Evolutionary conservation across 1,140 invertebrate genomes (phyloP), one percentile per base, ranked within the genome.

Genomic region (Danaus melanippus): DNA sequence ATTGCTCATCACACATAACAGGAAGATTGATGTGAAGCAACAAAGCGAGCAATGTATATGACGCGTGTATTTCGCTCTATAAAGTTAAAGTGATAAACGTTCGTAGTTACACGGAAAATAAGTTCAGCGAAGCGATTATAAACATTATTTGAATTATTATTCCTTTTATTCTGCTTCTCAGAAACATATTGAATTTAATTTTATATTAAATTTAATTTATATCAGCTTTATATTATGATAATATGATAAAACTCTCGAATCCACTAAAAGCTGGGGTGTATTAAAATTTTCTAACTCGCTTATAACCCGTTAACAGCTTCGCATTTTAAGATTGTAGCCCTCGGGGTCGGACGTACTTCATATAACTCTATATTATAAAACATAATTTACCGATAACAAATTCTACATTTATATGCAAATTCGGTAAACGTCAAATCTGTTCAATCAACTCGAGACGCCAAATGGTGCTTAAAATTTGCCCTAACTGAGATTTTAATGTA

Each of bases 31-130:
- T 55, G 61, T 62, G 40, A 66, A 67, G 72, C 68, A 69, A 64
- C 66, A 60, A 56, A 17, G 58, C 61, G 63, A 64, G 74, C 74
- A 73, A 77, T 77, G 72, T 64, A 66, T 66, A 67, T 77, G 74
- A 77, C 71, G 58, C 68, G 75, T 66, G 64, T 62, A 53, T 69
- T 74, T 58, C 72, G 62, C 59, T 60, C 74, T 70, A 77, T 77
- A 77, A 74, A 62, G 64, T 64, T 71, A 75, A 62, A 58, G 56
- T 62, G 60, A 62, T 58, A 44, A 51, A 51, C 49, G 42, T 51
- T 42, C 42, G 21, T 15, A 54, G 52, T 47, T 46, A 49, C 55
- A 21, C 48, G 46, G 46, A 52, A 58, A 54, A 50, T 32, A 32
- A 32, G 21, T 32, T 32, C 21, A 32, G 21, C 21, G 21, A 7